A percentile compares a stretch with the other conserved stretches of the same genome.
phyloP scores from a whole-genome alignment of 2,888 invertebrate species.

The Lepidocyrtinus sp. region DNA sequence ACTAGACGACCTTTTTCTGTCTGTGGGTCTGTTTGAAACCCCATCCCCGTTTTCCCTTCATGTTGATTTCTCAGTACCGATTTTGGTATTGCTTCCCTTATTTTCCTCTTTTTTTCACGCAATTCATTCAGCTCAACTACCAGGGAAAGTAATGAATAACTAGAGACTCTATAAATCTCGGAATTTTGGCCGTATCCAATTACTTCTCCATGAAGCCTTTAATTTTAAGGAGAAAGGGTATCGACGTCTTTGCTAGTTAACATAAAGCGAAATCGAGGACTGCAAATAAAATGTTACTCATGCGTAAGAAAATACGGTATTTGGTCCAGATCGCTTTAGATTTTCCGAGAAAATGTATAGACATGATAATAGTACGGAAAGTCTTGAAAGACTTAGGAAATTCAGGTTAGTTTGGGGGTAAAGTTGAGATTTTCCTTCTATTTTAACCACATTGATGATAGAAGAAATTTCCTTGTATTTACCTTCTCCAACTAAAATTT shows the following conservation, averaged over 20 bases:
- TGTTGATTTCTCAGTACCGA: not conserved
- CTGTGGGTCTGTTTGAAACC: not conserved
- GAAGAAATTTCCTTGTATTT: slow-evolving; percentile 23
- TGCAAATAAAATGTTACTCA: too few species aligned
- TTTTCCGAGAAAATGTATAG: too few species aligned
- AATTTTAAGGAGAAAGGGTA: too few species aligned
- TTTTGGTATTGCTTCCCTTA: not conserved
- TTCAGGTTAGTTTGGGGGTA: slow-evolving; percentile 12
- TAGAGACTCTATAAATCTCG: too few species aligned
- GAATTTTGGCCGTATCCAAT: too few species aligned
- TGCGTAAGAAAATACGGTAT: too few species aligned
- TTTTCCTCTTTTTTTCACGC: not conserved
- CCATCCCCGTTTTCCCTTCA: not conserved
- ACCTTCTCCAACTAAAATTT: slow-evolving; percentile 3
- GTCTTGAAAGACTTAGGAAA: slow-evolving; percentile 19
- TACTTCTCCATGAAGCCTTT: too few species aligned
- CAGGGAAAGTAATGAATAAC: not conserved
- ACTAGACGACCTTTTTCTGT: slow-evolving; percentile 43
- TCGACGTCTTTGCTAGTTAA: too few species aligned
- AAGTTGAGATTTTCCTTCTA: slow-evolving; percentile 30
- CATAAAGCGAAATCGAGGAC: too few species aligned
- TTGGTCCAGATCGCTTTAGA: not conserved
- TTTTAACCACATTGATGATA: slow-evolving; percentile 24
- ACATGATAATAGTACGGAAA: too few species aligned
- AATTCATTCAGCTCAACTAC: not conserved